A percentile compares a stretch with the other conserved stretches of the same genome.
These are phyloP conservation scores for Peromyscus maniculatus DNA, from an alignment of 2,113 vertebrate species.

Conservation along the genomic window DNA sequence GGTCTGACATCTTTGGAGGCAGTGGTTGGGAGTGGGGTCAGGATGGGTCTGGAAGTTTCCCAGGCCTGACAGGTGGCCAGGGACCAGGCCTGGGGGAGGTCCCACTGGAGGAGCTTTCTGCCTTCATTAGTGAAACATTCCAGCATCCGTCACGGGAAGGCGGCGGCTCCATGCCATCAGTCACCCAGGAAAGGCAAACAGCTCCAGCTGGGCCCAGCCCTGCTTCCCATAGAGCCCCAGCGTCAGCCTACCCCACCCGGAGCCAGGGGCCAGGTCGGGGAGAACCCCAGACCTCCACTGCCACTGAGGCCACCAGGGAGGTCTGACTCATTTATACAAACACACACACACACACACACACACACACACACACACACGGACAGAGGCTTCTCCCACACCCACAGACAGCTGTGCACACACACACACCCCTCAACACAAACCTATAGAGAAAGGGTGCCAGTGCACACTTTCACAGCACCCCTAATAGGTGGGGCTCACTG, in stretches of 20 bases:
- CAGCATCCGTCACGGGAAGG: slow-evolving; percentile 84
- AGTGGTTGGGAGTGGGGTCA: neutral
- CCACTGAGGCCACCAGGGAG: neutral
- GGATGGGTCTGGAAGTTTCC: slow-evolving; percentile 73
- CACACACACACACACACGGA: neutral
- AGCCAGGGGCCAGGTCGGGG: slow-evolving; percentile 44
- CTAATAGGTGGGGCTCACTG: neutral
- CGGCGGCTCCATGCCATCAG: slow-evolving; percentile 36
- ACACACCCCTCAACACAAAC: neutral
- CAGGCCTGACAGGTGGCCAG: slow-evolving; percentile 80
- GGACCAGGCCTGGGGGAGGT: neutral
- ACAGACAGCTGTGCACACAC: slow-evolving; percentile 13
- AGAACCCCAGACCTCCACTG: neutral
- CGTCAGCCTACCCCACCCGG: neutral
- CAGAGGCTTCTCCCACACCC: neutral
- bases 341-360: neutral
- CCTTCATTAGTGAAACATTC: slow-evolving; percentile 87
- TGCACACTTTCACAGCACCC: no score
- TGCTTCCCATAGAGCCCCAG: slow-evolving; percentile 78
- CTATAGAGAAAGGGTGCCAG: neutral
- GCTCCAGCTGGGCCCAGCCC: slow-evolving; percentile 68
- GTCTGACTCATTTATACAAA: slow-evolving; percentile 37
- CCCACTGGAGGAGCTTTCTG: slow-evolving; percentile 79
- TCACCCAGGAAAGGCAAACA: slow-evolving; percentile 85
- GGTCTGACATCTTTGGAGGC: neutral